Evolutionary conservation across 2,797 vertebrate genomes (phyloP), one percentile per base, ranked within the genome.

Genomic region (Clarias fuscus): DNA sequence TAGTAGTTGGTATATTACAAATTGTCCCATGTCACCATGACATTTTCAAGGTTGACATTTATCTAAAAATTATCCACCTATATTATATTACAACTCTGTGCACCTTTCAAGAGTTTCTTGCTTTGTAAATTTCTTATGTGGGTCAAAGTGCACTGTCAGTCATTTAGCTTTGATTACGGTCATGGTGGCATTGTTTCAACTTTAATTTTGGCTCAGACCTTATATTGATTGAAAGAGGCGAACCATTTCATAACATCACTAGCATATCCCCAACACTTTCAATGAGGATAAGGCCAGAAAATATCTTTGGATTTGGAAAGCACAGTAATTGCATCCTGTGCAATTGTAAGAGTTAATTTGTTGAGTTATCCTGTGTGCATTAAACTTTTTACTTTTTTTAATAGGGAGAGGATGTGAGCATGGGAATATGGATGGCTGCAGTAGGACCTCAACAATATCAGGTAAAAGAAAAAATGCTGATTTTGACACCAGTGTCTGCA

Each of bases 401-500:
- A 91, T 88, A 99, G 98, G 98, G 98, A 86, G 98, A 99, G 94
- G 98, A 99, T 85, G 98, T 99, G 71, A 99, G 98, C 92, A 99
- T 99, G 98, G 98, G 98, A 85, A 99, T 99, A 86, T 99, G 98
- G 98, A 99, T 99, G 98, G 97, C 98, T 84, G 98, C 98, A 59
- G 96, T 99, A 40, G 98, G 97, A 86, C 98, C 98, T 22, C 96
- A 93, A 85, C 95, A 98, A 82, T 96, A 98, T 89, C 98, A 99
- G 96, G 97, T 98, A 85, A 87, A 81, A 37, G 1, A 71, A 14
- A 5, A 56, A 58, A n/a, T 2, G 6, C 13, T 33, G 13, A 3
- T 59, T 59, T 53, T 76, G 7, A 59, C 13, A 18, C 58, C 58
- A 14, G 18, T 59, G 22, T 77, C 20, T 0, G 7, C 53, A 56